phyloP scores from a whole-genome alignment of 2,888 invertebrate species.

The Loripinus fragilis region DNA sequence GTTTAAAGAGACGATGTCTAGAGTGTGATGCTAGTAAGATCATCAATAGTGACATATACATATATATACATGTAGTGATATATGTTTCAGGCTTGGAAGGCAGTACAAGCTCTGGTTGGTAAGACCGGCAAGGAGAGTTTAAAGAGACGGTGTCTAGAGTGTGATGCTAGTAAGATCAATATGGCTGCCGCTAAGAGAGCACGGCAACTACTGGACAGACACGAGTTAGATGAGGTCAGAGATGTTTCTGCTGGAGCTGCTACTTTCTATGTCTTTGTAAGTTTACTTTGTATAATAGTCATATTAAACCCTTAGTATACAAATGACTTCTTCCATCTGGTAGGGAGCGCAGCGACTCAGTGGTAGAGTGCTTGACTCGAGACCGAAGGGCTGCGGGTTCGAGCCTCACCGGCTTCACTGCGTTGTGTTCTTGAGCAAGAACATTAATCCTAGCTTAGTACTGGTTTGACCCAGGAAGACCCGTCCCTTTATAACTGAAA shows the following conservation, averaged over 20 bases:
- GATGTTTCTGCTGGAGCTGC: constrained; percentile 82
- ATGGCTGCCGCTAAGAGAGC: constrained; percentile 68
- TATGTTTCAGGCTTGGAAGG: constrained; percentile 79
- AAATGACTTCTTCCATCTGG: too few relatives aligned
- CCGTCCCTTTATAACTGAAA: too few relatives aligned
- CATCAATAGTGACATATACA: constrained; percentile 36
- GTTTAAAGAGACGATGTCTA: constrained; percentile 79
- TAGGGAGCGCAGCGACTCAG: too few relatives aligned
- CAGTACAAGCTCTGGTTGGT: constrained; percentile 80
- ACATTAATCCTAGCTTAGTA: too few relatives aligned
- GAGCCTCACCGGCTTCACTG: too few relatives aligned
- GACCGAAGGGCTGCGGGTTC: too few relatives aligned
- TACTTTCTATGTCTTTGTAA: constrained; percentile 82
- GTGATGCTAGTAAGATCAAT: constrained; percentile 72
- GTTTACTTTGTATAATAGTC: too few relatives aligned
- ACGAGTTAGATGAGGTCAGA: constrained; percentile 80
- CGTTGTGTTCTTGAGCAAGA: too few relatives aligned
- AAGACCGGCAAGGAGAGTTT: constrained; percentile 82
- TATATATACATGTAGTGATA: neutral
- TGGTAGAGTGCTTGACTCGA: too few relatives aligned
- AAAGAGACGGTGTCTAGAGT: constrained; percentile 79
- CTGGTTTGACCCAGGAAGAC: too few relatives aligned
- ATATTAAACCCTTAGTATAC: too few relatives aligned
- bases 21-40: constrained; percentile 75
- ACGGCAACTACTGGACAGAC: constrained; percentile 70